These are phyloP conservation scores for Conomelus anceps DNA, from an alignment of 2,888 invertebrate species.

Conservation along the genomic window DNA sequence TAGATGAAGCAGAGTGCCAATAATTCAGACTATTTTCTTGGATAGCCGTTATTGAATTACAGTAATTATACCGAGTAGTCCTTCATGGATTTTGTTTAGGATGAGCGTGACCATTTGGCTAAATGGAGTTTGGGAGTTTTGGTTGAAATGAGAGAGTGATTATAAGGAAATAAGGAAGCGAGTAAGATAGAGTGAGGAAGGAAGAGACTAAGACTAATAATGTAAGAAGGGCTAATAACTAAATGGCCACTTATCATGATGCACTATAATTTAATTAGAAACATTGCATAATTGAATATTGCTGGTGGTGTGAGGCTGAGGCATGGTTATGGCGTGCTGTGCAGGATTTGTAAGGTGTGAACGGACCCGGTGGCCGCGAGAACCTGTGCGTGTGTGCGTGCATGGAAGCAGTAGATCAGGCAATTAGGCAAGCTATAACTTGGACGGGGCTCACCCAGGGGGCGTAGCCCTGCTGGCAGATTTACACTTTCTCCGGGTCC, in stretches of 20 bases:
- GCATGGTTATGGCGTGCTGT: background rate
- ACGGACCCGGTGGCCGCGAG: background rate
- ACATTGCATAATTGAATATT: background rate
- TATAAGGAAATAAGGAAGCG: background rate
- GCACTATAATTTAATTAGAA: background rate
- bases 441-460: background rate
- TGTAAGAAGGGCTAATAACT: background rate
- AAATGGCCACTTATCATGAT: background rate
- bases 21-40: background rate
- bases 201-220: background rate
- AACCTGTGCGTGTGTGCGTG: constrained; percentile 1
- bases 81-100: too few species aligned
- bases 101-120: background rate
- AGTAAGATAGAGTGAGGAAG: background rate
- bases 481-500: constrained; percentile 2
- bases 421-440: constrained; percentile 9
- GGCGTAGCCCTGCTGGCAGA: constrained; percentile 7
- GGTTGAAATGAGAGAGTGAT: background rate
- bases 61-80: background rate
- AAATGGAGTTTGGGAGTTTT: background rate
- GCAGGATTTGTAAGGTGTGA: constrained; percentile 8
- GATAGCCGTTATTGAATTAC: background rate
- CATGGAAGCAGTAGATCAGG: background rate
- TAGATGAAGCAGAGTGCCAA: background rate
- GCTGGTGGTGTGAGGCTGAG: background rate